These are phyloP conservation scores for Drosophila melanosoma DNA, from an alignment of 2,888 invertebrate species.

Conservation along the genomic window DNA sequence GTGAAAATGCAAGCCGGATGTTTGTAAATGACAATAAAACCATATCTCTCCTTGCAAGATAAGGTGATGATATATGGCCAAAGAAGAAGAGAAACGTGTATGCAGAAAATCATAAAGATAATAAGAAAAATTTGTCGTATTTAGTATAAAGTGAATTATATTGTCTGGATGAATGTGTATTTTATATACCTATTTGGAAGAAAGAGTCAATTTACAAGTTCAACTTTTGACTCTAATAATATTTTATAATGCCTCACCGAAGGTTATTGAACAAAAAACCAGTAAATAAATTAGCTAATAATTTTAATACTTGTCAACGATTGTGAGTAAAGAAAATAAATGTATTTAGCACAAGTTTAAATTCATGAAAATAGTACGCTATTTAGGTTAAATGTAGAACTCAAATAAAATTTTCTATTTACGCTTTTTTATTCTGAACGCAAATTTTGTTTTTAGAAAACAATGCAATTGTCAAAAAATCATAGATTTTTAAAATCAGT, in stretches of 20 bases:
- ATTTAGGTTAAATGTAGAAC: accelerated
- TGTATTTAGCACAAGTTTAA: background rate
- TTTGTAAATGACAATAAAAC: constrained; percentile 32
- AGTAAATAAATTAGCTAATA: too few relatives aligned
- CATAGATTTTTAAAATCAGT: background rate
- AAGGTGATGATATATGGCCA: background rate
- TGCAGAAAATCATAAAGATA: background rate
- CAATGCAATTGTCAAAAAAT: background rate
- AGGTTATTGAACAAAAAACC: background rate
- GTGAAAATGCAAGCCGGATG: constrained; percentile 50
- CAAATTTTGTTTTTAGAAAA: background rate
- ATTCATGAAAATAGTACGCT: background rate
- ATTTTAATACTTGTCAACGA: background rate
- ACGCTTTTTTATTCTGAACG: background rate
- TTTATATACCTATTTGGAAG: background rate
- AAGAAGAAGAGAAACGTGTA: background rate
- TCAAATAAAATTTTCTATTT: background rate
- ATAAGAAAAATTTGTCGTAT: background rate
- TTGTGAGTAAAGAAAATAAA: background rate
- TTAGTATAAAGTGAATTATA: too few relatives aligned
- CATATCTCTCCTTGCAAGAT: constrained; percentile 18
- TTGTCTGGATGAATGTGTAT: too few relatives aligned
- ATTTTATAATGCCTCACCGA: background rate
- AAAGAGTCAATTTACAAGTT: background rate
- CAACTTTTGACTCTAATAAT: background rate